phyloP scores from a whole-genome alignment of 2,113 vertebrate species.

The Choloepus hoffmanni region DNA sequence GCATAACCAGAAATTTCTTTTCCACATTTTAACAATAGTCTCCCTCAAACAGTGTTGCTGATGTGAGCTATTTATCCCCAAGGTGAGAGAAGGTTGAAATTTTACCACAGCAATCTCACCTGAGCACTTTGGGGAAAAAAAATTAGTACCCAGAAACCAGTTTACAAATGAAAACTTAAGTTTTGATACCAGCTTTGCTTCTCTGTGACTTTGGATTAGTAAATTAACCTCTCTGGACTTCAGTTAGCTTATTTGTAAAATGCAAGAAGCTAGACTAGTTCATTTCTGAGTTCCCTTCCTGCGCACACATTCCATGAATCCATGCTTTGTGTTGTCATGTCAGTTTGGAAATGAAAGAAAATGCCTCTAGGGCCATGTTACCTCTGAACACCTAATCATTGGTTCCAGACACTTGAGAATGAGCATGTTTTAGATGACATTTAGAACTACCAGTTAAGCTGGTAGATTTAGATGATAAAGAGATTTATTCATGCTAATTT shows the following conservation, averaged over 20 bases:
- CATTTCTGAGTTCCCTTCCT: background rate
- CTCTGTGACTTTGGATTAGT: background rate
- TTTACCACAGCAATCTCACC: background rate
- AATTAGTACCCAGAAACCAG: background rate
- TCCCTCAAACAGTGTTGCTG: background rate
- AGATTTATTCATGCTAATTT: constrained; percentile 28
- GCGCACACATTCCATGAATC: background rate
- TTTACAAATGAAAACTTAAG: background rate
- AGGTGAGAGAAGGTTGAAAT: background rate
- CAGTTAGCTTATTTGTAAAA: background rate
- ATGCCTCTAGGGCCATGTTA: background rate
- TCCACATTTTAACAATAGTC: background rate
- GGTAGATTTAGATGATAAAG: background rate
- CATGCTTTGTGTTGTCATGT: background rate
- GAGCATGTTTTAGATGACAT: background rate
- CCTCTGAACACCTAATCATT: background rate
- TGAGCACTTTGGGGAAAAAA: background rate
- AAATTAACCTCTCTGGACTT: background rate
- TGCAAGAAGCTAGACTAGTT: background rate
- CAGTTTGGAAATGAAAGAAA: background rate
- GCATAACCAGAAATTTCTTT: background rate
- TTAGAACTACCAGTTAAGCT: background rate
- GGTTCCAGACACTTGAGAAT: background rate
- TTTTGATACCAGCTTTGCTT: background rate
- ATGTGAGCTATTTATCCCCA: background rate